Conservation (phyloP, 1,140 invertebrate genomes). For the Cyclargus thomasi region DNA sequence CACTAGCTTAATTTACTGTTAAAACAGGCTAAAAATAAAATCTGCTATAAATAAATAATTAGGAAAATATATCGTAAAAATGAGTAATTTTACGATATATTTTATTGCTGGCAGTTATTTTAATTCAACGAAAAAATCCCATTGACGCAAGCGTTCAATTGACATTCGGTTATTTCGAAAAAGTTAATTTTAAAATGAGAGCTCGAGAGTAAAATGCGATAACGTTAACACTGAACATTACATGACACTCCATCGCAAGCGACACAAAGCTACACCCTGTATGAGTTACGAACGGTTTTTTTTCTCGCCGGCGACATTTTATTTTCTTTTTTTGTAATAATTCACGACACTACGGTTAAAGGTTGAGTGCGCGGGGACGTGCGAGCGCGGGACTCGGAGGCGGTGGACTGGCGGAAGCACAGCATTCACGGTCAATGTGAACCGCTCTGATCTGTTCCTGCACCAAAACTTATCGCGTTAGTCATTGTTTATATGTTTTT, state of each 20-base stretch:
- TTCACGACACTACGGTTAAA: constrained; percentile 33
- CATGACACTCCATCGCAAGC: constrained; percentile 54
- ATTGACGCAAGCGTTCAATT: no score
- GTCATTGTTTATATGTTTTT: not conserved
- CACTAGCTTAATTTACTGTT: no score
- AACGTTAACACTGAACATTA: constrained; percentile 21
- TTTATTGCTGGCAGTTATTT: no score
- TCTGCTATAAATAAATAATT: no score
- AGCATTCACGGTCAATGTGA: constrained; percentile 63
- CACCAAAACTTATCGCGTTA: constrained; percentile 24
- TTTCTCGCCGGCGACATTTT: constrained; percentile 46
- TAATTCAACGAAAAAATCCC: no score
- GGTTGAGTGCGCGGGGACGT: constrained; percentile 44
- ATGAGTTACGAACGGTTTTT: constrained; percentile 62
- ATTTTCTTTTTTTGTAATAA: constrained; percentile 33
- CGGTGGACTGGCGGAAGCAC: constrained; percentile 45
- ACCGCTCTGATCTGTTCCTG: constrained; percentile 34
- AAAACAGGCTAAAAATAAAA: no score
- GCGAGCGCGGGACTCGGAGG: constrained; percentile 47
- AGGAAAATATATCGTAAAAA: no score
- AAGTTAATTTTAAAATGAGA: no score
- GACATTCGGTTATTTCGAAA: no score
- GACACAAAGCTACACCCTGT: constrained; percentile 52
- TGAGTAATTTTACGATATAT: no score
- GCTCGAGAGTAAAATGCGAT: no score